A percentile compares a stretch with the other conserved stretches of the same genome.
Evolutionary conservation across 2,113 vertebrate genomes (phyloP).

Genomic region (Deroptyus accipitrinus): DNA sequence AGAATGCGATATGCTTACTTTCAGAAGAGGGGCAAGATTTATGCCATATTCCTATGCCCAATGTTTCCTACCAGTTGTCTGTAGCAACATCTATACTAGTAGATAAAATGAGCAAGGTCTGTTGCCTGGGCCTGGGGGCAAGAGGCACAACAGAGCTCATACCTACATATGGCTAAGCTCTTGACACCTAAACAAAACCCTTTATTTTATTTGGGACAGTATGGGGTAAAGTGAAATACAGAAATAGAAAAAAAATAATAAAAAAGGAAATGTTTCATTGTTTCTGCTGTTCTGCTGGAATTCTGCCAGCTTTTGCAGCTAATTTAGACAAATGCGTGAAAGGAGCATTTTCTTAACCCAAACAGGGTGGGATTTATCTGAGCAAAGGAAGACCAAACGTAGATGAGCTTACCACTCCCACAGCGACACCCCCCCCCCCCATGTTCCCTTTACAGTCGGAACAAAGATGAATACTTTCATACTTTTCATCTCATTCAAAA

Average conservation of each 20-base stretch:
- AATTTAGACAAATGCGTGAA: not conserved
- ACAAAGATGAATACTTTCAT: not conserved
- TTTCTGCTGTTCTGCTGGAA: not conserved
- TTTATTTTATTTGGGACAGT: not conserved
- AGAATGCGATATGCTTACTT: not conserved
- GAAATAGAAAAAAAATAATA: not conserved
- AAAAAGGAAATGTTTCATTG: not conserved
- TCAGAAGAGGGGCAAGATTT: not conserved
- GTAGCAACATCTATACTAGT: too few species aligned
- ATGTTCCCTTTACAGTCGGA: not conserved
- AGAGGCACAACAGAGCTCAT: not conserved
- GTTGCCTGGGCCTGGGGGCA: not conserved
- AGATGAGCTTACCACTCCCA: not conserved
- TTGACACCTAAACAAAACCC: not conserved
- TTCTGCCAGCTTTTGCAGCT: not conserved
- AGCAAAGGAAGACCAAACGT: not conserved
- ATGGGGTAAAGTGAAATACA: not conserved
- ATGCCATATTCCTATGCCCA: not conserved
- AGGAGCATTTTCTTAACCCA: not conserved
- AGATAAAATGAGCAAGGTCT: not conserved
- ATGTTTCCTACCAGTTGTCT: not conserved
- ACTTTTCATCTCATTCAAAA: not conserved
- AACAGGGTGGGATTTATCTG: not conserved
- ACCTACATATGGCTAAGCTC: accelerated
- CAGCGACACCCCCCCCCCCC: not conserved